Evolutionary conservation across 1,140 invertebrate species (phyloP).

Genomic region (Papilio glaucus): DNA sequence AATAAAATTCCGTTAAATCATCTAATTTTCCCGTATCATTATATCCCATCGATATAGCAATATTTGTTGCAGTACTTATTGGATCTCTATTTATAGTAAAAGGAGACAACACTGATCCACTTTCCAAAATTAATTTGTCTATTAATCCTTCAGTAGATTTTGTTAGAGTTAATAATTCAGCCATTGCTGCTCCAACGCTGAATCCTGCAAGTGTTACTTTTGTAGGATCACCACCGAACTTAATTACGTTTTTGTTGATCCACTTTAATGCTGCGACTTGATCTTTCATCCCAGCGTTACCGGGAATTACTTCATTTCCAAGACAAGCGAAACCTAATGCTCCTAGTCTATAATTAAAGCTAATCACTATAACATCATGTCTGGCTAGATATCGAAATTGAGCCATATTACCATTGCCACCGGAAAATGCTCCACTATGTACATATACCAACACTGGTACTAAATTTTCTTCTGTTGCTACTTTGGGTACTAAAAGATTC

Average conservation of each 20-base stretch:
- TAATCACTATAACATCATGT: slow-evolving; percentile 67
- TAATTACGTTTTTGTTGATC: slow-evolving; percentile 85
- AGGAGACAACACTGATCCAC: slow-evolving; percentile 70
- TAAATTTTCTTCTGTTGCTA: slow-evolving; percentile 62
- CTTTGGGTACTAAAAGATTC: slow-evolving; percentile 54
- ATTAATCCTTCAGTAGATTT: slow-evolving; percentile 66
- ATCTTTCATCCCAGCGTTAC: slow-evolving; percentile 87
- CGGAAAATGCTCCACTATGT: slow-evolving; percentile 73
- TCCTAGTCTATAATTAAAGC: slow-evolving; percentile 74
- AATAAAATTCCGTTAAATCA: slow-evolving; percentile 71
- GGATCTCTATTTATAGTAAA: slow-evolving; percentile 73
- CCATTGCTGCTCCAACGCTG: slow-evolving; percentile 82
- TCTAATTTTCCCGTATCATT: slow-evolving; percentile 63
- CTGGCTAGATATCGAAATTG: slow-evolving; percentile 62
- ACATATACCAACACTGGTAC: slow-evolving; percentile 73
- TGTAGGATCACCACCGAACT: slow-evolving; percentile 87
- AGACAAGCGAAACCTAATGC: slow-evolving; percentile 84
- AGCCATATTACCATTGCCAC: slow-evolving; percentile 71
- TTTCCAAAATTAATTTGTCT: slow-evolving; percentile 72
- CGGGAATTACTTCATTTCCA: slow-evolving; percentile 83
- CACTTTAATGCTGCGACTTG: slow-evolving; percentile 80
- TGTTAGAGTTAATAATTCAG: slow-evolving; percentile 65
- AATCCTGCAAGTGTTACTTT: slow-evolving; percentile 86
- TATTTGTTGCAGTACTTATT: slow-evolving; percentile 66
- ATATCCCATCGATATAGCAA: slow-evolving; percentile 66